A percentile compares a stretch with the other conserved stretches of the same genome.
These are phyloP conservation scores for Pentamera pediparva DNA, from an alignment of 53 echinoderm and acorn worm genomes.

Conservation along the genomic window DNA sequence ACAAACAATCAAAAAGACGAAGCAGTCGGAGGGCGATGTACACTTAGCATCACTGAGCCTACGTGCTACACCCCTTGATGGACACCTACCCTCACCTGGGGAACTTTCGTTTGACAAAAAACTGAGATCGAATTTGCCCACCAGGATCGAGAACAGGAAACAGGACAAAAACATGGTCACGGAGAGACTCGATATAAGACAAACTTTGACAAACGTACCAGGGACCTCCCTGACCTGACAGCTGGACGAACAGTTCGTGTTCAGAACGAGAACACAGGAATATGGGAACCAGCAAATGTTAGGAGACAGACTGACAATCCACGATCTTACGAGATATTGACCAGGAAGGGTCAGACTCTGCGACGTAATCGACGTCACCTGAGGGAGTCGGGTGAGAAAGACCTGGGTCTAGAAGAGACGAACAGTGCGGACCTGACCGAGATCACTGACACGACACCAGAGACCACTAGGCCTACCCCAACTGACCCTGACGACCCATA, in stretches of 20 bases:
- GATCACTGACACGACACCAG: background rate
- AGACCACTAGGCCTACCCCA: background rate
- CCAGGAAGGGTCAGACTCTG: slow-evolving; percentile 22
- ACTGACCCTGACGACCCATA: background rate
- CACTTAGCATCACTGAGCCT: slow-evolving; percentile 32
- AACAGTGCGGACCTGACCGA: background rate
- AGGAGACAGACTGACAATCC: slow-evolving; percentile 18
- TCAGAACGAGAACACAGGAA: slow-evolving; percentile 25
- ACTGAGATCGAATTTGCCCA: slow-evolving; percentile 39
- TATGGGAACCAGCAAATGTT: slow-evolving; percentile 34
- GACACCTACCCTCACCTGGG: slow-evolving; percentile 27
- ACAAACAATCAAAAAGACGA: slow-evolving; percentile 13
- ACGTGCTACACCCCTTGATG: slow-evolving; percentile 36
- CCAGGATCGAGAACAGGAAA: slow-evolving; percentile 17
- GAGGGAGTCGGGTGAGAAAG: slow-evolving; percentile 2
- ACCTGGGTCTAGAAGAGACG: too few species aligned
- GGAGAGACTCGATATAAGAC: slow-evolving; percentile 40
- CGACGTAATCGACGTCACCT: slow-evolving; percentile 45
- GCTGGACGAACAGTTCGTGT: slow-evolving; percentile 24
- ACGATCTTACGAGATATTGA: background rate
- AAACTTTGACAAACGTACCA: slow-evolving; percentile 40
- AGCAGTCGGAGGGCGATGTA: slow-evolving; percentile 10
- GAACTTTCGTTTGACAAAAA: slow-evolving; percentile 40
- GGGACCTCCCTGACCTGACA: slow-evolving; percentile 29
- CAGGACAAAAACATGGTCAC: slow-evolving; percentile 1